phyloP scores from a whole-genome alignment of 2,113 vertebrate genomes.

The Clarias batrachus region DNA sequence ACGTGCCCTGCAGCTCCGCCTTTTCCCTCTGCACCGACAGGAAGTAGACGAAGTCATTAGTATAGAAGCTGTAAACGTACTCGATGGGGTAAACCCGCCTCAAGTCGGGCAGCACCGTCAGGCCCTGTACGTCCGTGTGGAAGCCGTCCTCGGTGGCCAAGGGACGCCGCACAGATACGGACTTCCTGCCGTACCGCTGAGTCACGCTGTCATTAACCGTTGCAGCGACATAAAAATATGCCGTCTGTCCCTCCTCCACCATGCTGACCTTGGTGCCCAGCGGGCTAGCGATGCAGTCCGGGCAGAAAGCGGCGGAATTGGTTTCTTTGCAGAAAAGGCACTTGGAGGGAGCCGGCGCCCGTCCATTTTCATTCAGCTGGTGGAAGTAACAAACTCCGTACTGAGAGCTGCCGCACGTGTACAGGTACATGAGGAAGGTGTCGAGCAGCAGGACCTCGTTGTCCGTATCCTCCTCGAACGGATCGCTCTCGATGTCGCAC shows the following conservation, averaged over 20 bases:
- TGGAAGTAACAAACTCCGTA: constrained; percentile 86
- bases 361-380: constrained; percentile 66
- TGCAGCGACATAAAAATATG: constrained; percentile 85
- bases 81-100: constrained; percentile 77
- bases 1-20: constrained; percentile 55
- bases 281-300: constrained; percentile 88
- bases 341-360: constrained; percentile 63
- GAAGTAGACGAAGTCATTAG: constrained; percentile 83
- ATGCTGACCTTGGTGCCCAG: constrained; percentile 84
- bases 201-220: constrained; percentile 79
- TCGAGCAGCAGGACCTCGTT: constrained; percentile 82
- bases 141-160: constrained; percentile 83
- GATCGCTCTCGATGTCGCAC: constrained; percentile 64
- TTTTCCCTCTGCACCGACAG: constrained; percentile 82
- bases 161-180: constrained; percentile 83
- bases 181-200: constrained; percentile 78
- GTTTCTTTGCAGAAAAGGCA: constrained; percentile 77
- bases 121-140: constrained; percentile 66
- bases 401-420: constrained; percentile 82
- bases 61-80: constrained; percentile 84
- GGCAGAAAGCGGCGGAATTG: constrained; percentile 77
- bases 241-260: constrained; percentile 75
- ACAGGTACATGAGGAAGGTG: constrained; percentile 77
- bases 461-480: constrained; percentile 74
- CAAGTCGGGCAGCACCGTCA: constrained; percentile 80